Conservation (phyloP, 53 echinoderm and acorn worm species). For the Antedon mediterranea region DNA sequence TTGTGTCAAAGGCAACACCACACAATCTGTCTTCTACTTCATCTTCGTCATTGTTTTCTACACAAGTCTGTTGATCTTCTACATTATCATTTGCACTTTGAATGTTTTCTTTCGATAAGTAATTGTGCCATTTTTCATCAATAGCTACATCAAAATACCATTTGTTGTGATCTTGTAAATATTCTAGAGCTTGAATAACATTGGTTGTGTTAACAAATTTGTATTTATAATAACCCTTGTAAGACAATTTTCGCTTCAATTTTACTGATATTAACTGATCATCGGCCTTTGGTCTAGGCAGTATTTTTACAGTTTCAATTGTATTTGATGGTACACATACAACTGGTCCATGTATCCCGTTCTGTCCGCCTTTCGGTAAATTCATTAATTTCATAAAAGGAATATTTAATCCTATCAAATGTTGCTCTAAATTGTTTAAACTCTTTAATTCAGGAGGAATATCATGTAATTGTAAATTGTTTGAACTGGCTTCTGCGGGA, state of each 20-base stretch:
- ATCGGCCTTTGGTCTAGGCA: slow-evolving; percentile 21
- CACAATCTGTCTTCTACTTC: slow-evolving; percentile 16
- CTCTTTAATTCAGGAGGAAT: slow-evolving; percentile 11
- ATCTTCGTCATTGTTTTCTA: slow-evolving; percentile 6
- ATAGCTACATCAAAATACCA: slow-evolving; percentile 21
- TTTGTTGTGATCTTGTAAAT: slow-evolving; percentile 26
- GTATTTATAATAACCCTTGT: slow-evolving; percentile 38
- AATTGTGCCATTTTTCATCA: slow-evolving; percentile 21
- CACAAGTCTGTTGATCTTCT: slow-evolving; percentile 1
- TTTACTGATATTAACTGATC: slow-evolving; percentile 40
- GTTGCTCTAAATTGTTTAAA: slow-evolving; percentile 13
- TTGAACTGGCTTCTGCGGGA: slow-evolving; percentile 13
- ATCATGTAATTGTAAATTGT: slow-evolving; percentile 15
- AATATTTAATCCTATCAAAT: slow-evolving; percentile 29
- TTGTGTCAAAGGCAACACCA: slow-evolving; percentile 22
- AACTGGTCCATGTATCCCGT: slow-evolving; percentile 33
- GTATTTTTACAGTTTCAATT: slow-evolving; percentile 1
- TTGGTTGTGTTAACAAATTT: slow-evolving; percentile 38
- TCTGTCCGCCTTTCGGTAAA: slow-evolving; percentile 29
- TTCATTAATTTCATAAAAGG: slow-evolving; percentile 39
- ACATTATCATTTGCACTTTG: not conserved
- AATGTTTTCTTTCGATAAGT: slow-evolving; percentile 5
- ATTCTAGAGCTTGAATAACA: slow-evolving; percentile 23
- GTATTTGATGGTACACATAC: slow-evolving; percentile 32
- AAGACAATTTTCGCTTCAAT: slow-evolving; percentile 39